phyloP scores from a whole-genome alignment of 2,797 vertebrate species.

The Carapus acus region DNA sequence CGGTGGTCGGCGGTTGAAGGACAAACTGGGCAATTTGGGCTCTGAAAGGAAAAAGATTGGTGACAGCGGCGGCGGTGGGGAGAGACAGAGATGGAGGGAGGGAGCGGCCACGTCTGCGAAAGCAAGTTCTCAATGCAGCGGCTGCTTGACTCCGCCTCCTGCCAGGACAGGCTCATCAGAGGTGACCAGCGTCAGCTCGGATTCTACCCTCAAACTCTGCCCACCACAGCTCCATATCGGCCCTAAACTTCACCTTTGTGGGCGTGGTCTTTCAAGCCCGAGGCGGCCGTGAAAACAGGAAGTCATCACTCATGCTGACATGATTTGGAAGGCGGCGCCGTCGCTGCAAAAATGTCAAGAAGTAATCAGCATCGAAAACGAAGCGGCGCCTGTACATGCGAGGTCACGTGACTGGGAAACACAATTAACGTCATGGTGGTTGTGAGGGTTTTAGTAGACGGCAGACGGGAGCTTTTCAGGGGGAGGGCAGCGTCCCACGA shows the following conservation, averaged over 20 bases:
- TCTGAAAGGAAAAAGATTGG: no score
- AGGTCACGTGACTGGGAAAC: constrained; percentile 21
- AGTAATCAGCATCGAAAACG: constrained; percentile 52
- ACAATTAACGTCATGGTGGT: constrained; percentile 8
- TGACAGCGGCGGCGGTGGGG: background rate
- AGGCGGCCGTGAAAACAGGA: constrained; percentile 35
- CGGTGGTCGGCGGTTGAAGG: constrained; percentile 3
- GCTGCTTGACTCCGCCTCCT: no score
- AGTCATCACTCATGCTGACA: constrained; percentile 38
- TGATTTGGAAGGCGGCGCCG: constrained; percentile 22
- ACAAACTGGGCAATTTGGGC: background rate
- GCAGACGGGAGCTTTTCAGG: no score
- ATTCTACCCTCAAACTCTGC: no score
- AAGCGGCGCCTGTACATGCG: constrained; percentile 26
- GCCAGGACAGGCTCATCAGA: no score
- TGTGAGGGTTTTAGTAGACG: constrained; percentile 18
- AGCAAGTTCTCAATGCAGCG: constrained; percentile 23
- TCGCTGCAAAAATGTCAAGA: constrained; percentile 52
- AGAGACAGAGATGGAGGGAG: background rate
- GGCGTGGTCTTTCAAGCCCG: constrained; percentile 20
- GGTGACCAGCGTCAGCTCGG: no score
- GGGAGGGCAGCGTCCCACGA: constrained; percentile 6
- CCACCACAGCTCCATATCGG: no score
- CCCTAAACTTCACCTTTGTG: background rate
- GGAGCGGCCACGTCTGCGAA: background rate